These are phyloP conservation scores for Drosophila suboccidentalis DNA, from an alignment of 2,888 invertebrate species.

Conservation along the genomic window DNA sequence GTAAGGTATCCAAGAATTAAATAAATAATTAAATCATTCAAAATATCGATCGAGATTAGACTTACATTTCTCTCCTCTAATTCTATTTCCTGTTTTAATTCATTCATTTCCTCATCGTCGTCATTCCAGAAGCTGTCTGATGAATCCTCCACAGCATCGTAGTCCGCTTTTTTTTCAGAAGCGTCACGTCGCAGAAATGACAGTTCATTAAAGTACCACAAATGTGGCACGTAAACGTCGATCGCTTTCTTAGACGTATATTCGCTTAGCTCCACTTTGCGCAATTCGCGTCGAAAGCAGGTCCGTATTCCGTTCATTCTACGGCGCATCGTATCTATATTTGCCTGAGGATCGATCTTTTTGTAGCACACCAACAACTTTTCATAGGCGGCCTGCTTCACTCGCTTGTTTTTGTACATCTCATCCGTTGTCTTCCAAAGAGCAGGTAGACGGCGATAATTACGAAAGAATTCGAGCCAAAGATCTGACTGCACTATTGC, in stretches of 20 bases:
- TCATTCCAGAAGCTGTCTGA: constrained; percentile 15
- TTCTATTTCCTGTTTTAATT: not conserved
- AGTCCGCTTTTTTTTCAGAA: not conserved
- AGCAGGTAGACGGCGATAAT: constrained; percentile 40
- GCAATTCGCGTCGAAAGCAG: constrained; percentile 50
- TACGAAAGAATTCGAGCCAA: constrained; percentile 44
- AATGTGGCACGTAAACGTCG: constrained; percentile 45
- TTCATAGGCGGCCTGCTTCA: constrained; percentile 15
- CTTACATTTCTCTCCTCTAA: constrained; percentile 27
- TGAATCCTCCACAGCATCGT: not conserved
- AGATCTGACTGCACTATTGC: constrained; percentile 29
- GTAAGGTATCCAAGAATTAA: not conserved
- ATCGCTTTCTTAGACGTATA: not conserved
- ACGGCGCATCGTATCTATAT: constrained; percentile 49
- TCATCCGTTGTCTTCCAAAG: constrained; percentile 39
- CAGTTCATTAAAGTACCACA: constrained; percentile 49
- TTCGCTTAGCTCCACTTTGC: constrained; percentile 55
- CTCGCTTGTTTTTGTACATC: constrained; percentile 36
- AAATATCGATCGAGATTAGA: not conserved
- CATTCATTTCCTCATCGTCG: not conserved
- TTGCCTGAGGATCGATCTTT: constrained; percentile 41
- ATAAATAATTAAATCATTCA: not conserved
- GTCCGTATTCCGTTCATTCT: constrained; percentile 49
- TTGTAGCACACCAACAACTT: constrained; percentile 32
- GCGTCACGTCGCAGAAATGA: constrained; percentile 31